Evolutionary conservation across 2,113 vertebrate species (phyloP), one percentile per base, ranked within the genome.

Genomic region (Sterrhoptilus dennistouni): DNA sequence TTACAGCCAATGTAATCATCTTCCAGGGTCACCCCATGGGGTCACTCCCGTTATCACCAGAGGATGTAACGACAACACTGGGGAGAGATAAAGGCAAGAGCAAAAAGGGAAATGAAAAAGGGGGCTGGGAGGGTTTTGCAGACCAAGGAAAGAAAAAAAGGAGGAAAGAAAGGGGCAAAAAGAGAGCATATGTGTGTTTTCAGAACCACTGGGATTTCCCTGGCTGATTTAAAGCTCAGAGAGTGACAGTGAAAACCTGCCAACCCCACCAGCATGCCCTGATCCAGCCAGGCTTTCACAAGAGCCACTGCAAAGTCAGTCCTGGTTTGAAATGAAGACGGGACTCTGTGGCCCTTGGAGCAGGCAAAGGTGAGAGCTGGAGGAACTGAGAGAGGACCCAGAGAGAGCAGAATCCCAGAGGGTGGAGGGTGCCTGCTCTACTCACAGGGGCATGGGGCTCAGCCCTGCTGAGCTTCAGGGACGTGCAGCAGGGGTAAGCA

Each of bases 1-100:
- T 95, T 96, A 68, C 84, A 94, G 78, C 79, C 85, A 95, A 90
- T 65, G 89, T 82, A 93, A 90, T 93, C 87, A 72, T 91, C 83
- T 87, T 4, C 36, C 77, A 65, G 68, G 83, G 76, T 95, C 83
- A 95, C 21, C 35, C 40, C 84, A 38, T 3, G 56, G 87, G 95
- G 95, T 95, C 95, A 80, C 42, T 80, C 63, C 72, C 14, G 36
- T 76, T 96, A 95, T 94, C 95, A 70, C 83, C 87, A 90, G 71
- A 89, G 87, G 66, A 95, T 72, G 90, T n/a, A 96, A 78, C 31
- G 28, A 70, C 72, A 88, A 44, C 81, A 74, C 75, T 22, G 63
- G 24, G 60, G 75, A 95, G 84, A 78, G 91, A 93, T 79, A 92
- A 95, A 96, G 79, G 93, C 0, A 2, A 78, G 68, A 88, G 44